Evolutionary conservation across 64 coral and sea anemone species (phyloP).

Genomic region (Montipora capricornis): DNA sequence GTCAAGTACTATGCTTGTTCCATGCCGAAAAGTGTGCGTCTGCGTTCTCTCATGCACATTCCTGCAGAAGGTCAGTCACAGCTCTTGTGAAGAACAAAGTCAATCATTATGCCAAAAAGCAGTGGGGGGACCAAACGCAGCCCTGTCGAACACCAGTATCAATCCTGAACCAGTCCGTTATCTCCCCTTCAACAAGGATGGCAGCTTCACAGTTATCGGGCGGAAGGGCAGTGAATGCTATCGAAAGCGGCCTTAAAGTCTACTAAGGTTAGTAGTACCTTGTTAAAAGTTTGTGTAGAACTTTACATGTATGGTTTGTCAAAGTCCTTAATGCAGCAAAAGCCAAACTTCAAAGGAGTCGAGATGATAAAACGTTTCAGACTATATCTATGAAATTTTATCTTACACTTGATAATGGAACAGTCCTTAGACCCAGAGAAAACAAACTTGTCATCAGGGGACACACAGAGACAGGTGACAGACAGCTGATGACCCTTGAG

Average conservation of each 20-base stretch:
- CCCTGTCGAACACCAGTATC: neutral
- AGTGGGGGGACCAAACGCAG: too few species aligned
- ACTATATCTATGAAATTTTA: neutral
- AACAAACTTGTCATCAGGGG: conserved; percentile 89
- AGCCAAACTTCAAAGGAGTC: too few species aligned
- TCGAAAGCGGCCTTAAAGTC: neutral
- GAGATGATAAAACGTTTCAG: neutral
- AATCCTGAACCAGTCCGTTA: neutral
- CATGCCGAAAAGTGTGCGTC: neutral
- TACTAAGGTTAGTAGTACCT: neutral
- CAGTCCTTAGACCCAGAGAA: conserved; percentile 97
- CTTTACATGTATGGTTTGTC: too few species aligned
- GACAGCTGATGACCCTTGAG: conserved; percentile 89
- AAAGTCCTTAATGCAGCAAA: too few species aligned
- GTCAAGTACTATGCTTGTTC: neutral
- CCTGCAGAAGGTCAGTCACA: neutral
- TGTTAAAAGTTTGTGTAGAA: too few species aligned
- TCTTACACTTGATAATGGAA: conserved; percentile 89
- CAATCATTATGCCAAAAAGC: too few species aligned
- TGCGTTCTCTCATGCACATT: neutral
- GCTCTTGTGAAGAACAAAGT: too few species aligned
- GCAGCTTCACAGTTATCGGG: neutral
- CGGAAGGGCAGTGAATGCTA: neutral
- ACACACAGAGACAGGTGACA: conserved; percentile 93
- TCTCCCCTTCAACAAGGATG: neutral